Conservation (phyloP, 2,888 invertebrate species). For the Lampropteryx suffumata region DNA sequence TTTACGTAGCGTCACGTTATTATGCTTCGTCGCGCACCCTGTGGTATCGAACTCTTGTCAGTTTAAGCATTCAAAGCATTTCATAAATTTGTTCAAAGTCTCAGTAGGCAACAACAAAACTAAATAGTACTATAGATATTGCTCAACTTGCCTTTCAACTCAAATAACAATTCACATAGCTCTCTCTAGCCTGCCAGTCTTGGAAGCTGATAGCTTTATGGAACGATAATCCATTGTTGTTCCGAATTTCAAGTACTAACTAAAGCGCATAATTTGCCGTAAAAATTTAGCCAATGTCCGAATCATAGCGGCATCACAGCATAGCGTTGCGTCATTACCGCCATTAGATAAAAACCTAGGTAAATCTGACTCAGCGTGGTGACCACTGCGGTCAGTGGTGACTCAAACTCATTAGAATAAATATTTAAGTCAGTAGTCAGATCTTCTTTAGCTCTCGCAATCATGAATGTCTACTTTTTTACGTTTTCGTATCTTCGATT, state of each 20-base stretch:
- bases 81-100: slow-evolving; percentile 17
- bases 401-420: slow-evolving; percentile 15
- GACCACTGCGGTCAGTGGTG: too few species aligned
- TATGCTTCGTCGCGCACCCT: neutral
- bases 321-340: slow-evolving; percentile 28
- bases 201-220: neutral
- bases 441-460: neutral
- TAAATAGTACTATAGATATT: too few species aligned
- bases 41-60: slow-evolving; percentile 18
- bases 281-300: slow-evolving; percentile 21
- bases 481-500: neutral
- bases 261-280: slow-evolving; percentile 3
- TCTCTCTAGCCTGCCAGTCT: neutral
- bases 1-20: slow-evolving; percentile 12
- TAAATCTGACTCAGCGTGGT: slow-evolving; percentile 14
- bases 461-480: neutral
- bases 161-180: neutral
- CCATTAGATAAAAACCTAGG: slow-evolving; percentile 25
- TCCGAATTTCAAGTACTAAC: neutral
- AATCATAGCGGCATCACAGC: slow-evolving; percentile 10
- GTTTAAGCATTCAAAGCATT: slow-evolving; percentile 12
- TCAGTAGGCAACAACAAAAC: too few species aligned
- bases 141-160: too few species aligned
- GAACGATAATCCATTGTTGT: neutral
- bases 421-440: neutral